Base-by-base conservation (phyloP, 2,888 invertebrate species). In the Liposcelis brunnea region DNA sequence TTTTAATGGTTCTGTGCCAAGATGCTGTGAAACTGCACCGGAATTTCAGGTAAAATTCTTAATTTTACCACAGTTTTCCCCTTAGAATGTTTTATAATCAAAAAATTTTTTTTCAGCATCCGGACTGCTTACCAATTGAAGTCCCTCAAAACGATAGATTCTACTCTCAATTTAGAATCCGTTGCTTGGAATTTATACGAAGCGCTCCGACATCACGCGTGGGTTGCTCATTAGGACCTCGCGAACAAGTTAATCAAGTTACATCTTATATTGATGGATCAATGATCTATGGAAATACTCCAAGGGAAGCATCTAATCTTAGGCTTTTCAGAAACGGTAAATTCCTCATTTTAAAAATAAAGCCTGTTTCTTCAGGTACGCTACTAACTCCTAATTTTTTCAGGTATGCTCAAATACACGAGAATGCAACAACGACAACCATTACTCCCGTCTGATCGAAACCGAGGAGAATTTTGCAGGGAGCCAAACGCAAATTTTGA, bases 231-330 rank as follows among this genome's bases (percentile, higher is more conserved):
- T 67, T 87, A 11, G 86, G 87, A 8, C 81, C 82, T 68, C 68
- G 87, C 2, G 86, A 87, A 55, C 87, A 87, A 61, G 75, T 86
- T 47, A 83, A 86, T 60, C 86, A 86, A 59, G 75, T 81, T 2
- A 85, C 87, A 0, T 77, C 83, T 0, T 87, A 72, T 56, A 68
- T 89, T 6, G 87, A 89, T 53, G 87, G 75, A 1, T 87, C 86
- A 0, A 78, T 78, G 19, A 72, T 87, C 4, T 89, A 89, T 56
- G 82, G 84, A 34, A 84, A 80, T 56, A 80, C 79, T 11, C 72
- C 76, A 2, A 67, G 75, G 42, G 77, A 76, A 44, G 75, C 81
- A 0, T 80, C 83, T 55, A 74, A 73, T 49, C 70, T 85, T n/a
- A 68, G 86, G 44, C 66, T 80, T 2, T 83, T 83, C 55, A 72